Evolutionary conservation across 1,140 invertebrate species (phyloP).

Genomic region (Saxidomus purpurata): DNA sequence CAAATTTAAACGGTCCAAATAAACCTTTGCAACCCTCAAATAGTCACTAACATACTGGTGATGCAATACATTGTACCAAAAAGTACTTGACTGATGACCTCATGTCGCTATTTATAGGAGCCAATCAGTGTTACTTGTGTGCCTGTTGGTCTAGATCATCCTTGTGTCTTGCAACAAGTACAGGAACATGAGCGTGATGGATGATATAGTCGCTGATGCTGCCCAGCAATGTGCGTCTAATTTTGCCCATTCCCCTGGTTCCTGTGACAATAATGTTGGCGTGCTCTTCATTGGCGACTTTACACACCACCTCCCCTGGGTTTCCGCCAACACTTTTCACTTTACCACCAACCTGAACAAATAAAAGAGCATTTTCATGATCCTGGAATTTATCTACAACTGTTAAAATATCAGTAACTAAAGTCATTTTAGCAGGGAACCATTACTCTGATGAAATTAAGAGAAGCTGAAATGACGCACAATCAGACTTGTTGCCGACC

Average conservation of each 20-base stretch:
- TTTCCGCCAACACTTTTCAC: constrained; percentile 82
- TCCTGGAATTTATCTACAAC: no score
- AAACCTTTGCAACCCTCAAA: no score
- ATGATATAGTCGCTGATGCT: constrained; percentile 85
- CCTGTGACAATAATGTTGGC: constrained; percentile 82
- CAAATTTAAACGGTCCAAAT: no score
- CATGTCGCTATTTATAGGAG: constrained; percentile 41
- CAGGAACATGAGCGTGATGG: constrained; percentile 83
- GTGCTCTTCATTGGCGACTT: constrained; percentile 82
- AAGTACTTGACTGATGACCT: no score
- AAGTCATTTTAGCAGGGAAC: no score
- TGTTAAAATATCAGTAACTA: no score
- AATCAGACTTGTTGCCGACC: no score
- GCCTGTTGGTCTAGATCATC: constrained; percentile 7
- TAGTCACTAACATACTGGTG: no score
- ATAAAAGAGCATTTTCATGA: no score
- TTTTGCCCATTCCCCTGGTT: constrained; percentile 82
- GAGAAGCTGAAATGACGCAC: no score
- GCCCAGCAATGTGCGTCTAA: constrained; percentile 82
- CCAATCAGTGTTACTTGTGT: constrained; percentile 19
- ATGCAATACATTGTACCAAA: no score
- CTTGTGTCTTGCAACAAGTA: constrained; percentile 67
- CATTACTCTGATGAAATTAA: no score
- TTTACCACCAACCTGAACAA: constrained; percentile 81
- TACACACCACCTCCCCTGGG: constrained; percentile 81